Percentiles rank a stretch among this genome's conserved stretches.
Evolutionary conservation across 2,113 vertebrate species (phyloP).

Genomic region (Ceratotherium simum): DNA sequence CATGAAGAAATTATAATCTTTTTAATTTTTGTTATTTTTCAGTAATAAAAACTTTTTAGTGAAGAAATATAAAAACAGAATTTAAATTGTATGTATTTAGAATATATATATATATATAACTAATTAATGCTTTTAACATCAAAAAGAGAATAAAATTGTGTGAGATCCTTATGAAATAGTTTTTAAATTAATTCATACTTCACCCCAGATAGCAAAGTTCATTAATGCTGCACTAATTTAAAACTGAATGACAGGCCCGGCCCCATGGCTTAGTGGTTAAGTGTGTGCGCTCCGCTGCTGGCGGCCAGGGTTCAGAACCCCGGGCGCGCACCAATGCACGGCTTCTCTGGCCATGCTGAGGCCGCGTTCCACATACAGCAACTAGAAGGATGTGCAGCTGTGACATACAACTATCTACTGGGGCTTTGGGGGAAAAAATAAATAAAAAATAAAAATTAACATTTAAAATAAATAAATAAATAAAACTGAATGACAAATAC

Average conservation of each 20-base stretch:
- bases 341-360: too few relatives aligned
- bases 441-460: too few relatives aligned
- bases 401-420: too few relatives aligned
- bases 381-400: too few relatives aligned
- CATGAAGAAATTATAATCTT: not conserved
- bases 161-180: not conserved
- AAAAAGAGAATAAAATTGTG: not conserved
- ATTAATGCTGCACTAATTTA: not conserved
- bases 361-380: too few relatives aligned
- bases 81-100: not conserved
- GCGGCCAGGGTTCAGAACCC: too few relatives aligned
- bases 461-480: not conserved
- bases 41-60: not conserved
- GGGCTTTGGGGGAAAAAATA: too few relatives aligned
- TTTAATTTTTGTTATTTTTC: constrained; percentile 38
- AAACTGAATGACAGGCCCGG: not conserved
- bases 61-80: not conserved
- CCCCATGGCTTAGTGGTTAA: too few relatives aligned
- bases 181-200: not conserved
- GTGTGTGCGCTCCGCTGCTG: too few relatives aligned
- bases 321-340: too few relatives aligned
- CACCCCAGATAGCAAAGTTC: not conserved
- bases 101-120: not conserved
- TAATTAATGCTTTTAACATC: not conserved
- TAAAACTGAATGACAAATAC: not conserved